Conservation (phyloP, 2,888 invertebrate species). For the Phragmatobia fuliginosa region DNA sequence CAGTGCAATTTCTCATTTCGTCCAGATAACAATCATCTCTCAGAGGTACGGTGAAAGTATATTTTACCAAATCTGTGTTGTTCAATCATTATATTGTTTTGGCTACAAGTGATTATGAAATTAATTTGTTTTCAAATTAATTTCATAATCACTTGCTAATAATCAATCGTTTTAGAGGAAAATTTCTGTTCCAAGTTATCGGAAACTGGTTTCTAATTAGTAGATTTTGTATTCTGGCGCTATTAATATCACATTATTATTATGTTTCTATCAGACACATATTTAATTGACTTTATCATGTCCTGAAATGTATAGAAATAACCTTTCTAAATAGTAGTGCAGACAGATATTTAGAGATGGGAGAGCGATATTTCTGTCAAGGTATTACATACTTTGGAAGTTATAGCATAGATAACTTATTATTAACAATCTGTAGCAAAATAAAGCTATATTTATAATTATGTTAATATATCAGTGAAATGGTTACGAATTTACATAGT, state of each 20-base stretch:
- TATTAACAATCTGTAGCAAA: not conserved
- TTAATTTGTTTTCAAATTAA: slow-evolving; percentile 45
- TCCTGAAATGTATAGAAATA: not conserved
- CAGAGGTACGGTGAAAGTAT: slow-evolving; percentile 59
- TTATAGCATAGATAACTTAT: not conserved
- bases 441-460: not conserved
- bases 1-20: slow-evolving; percentile 36
- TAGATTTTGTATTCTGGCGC: not conserved
- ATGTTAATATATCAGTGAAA: not conserved
- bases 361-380: not conserved
- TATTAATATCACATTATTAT: slow-evolving; percentile 1
- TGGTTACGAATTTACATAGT: not conserved
- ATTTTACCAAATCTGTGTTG: slow-evolving; percentile 43
- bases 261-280: not conserved
- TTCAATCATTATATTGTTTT: slow-evolving; percentile 57
- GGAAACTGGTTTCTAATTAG: slow-evolving; percentile 43
- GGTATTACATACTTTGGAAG: no score
- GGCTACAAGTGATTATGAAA: no score
- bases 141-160: slow-evolving; percentile 31
- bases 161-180: slow-evolving; percentile 21
- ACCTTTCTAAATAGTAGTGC: not conserved
- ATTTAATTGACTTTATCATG: not conserved
- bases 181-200: slow-evolving; percentile 32
- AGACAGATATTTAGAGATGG: not conserved
- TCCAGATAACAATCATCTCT: slow-evolving; percentile 53